phyloP scores from a whole-genome alignment of 2,888 invertebrate species.

The Phragmatobia fuliginosa region DNA sequence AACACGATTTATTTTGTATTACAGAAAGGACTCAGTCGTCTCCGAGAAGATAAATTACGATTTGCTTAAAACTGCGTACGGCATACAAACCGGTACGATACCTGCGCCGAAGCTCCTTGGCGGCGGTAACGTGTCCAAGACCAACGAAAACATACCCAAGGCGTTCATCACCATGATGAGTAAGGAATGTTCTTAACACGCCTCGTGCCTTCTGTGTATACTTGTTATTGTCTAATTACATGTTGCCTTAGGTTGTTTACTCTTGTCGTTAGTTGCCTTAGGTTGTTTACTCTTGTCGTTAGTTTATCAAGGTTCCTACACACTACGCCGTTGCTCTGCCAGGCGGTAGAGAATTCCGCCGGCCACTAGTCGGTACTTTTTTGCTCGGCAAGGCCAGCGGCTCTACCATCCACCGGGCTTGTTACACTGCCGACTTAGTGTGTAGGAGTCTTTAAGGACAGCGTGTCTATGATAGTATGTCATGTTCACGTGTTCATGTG shows the following conservation, averaged over 20 bases:
- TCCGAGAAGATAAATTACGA: conserved; percentile 96
- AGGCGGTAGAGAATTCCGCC: too few species aligned
- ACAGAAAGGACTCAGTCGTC: conserved; percentile 95
- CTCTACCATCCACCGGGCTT: too few species aligned
- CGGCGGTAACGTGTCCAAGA: conserved; percentile 90
- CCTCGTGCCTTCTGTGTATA: conserved; percentile 37
- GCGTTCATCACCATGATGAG: conserved; percentile 89
- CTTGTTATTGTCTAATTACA: conserved; percentile 51
- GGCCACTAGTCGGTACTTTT: too few species aligned
- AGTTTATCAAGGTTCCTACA: conserved; percentile 26
- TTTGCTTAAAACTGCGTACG: conserved; percentile 91
- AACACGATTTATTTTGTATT: conserved; percentile 33
- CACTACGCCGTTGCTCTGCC: too few species aligned
- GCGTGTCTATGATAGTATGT: conserved; percentile 29
- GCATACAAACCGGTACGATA: conserved; percentile 90
- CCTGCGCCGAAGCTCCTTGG: conserved; percentile 93
- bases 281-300: conserved; percentile 49
- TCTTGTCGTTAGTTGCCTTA: conserved; percentile 55
- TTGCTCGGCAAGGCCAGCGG: too few species aligned
- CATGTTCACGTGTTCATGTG: conserved; percentile 35
- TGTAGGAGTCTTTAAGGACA: conserved; percentile 5
- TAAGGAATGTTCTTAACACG: conserved; percentile 77
- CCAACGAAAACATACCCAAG: conserved; percentile 94
- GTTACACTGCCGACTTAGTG: too few species aligned
- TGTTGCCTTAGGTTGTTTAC: conserved; percentile 58